A percentile compares a stretch with the other conserved stretches of the same genome.
Evolutionary conservation across 1,140 invertebrate species (phyloP).

Genomic region (Brachionus asplanchnoidis): DNA sequence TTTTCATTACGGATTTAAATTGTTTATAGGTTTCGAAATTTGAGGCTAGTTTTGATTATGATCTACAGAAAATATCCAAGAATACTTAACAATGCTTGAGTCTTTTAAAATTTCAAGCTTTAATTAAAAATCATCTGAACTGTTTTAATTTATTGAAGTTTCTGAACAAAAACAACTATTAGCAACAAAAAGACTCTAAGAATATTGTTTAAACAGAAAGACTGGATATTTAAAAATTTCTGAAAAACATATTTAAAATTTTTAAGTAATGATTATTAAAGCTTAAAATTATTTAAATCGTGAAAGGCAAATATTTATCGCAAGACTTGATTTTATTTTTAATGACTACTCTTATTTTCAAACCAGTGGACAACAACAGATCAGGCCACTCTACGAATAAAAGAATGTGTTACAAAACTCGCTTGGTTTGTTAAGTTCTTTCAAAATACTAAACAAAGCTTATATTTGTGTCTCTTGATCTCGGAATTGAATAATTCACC

Average conservation of each 20-base stretch:
- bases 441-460: not conserved
- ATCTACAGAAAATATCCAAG: conserved; percentile 44
- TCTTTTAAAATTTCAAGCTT: no score
- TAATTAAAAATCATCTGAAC: no score
- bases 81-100: conserved; percentile 49
- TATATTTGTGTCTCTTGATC: not conserved
- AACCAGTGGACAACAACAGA: not conserved
- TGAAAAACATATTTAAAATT: not conserved
- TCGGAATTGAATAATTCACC: not conserved
- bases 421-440: not conserved
- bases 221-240: no score
- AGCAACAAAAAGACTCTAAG: not conserved
- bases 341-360: not conserved
- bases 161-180: not conserved
- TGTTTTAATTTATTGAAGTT: not conserved
- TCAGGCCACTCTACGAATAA: not conserved
- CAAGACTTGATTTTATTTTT: not conserved
- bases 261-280: not conserved
- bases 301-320: not conserved
- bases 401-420: not conserved
- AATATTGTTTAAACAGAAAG: not conserved
- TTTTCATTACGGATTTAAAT: no score
- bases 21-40: no score
- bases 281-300: not conserved
- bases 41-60: no score